phyloP scores from a whole-genome alignment of 2,888 invertebrate species.

The Agrochola macilenta region DNA sequence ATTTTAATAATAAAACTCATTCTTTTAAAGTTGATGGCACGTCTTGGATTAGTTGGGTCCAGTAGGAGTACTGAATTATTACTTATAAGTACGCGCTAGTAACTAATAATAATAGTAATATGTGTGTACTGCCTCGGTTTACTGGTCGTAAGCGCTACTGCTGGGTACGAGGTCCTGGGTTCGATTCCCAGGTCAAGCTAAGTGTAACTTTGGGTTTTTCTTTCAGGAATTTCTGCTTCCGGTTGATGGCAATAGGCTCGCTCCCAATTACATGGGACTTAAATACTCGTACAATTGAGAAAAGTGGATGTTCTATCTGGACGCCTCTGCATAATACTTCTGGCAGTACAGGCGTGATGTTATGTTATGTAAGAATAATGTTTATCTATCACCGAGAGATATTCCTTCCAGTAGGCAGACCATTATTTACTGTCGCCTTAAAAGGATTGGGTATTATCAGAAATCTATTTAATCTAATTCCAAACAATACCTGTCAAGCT shows the following conservation, averaged over 20 bases:
- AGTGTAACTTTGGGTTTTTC: background rate
- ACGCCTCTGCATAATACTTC: too few species aligned
- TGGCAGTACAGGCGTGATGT: background rate
- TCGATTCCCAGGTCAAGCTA: background rate
- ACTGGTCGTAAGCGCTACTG: background rate
- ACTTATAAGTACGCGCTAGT: too few species aligned
- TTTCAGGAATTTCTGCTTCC: background rate
- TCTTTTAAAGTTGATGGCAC: background rate
- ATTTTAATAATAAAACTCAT: background rate
- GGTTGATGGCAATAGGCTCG: background rate
- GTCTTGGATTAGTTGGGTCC: too few species aligned
- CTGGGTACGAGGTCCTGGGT: background rate
- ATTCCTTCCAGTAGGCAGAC: background rate
- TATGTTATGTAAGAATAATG: background rate
- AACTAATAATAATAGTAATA: too few species aligned
- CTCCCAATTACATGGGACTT: background rate
- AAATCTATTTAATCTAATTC: background rate
- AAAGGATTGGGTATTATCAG: too few species aligned
- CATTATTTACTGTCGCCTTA: background rate
- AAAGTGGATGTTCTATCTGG: background rate
- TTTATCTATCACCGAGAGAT: background rate
- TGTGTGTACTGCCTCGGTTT: background rate
- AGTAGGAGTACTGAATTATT: too few species aligned
- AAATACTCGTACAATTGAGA: background rate
- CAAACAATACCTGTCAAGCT: background rate